Base-by-base conservation (phyloP, 2,888 invertebrate genomes). In the Rutpela maculata region DNA sequence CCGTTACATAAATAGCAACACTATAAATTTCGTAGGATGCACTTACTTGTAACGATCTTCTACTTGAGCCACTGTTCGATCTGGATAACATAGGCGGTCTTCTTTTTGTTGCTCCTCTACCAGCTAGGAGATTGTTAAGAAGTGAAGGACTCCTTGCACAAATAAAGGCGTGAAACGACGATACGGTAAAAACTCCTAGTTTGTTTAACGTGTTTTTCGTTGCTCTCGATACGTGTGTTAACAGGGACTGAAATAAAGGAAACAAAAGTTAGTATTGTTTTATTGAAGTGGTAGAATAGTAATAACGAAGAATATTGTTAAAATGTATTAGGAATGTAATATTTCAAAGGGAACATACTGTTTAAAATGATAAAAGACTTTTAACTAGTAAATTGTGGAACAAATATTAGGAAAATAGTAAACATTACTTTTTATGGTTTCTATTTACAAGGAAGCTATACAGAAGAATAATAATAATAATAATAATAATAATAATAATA, bases 121-220 rank as follows among this genome's bases (percentile, higher is more conserved):
- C 97, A 57, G 97, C 97, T 86, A 98, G 92, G 87, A 98, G 91
- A 91, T 98, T 98, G 92, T 97, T 97, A 83, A 98, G 93, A 86
- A 97, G 91, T 75, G 97, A 97, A 56, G 98, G 98, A 87, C 97
- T 97, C 82, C 99, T 94, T 77, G 98, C 98, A 90, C 98, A 98
- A 86, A 99, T 98, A 90, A 98, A 97, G 83, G 98, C 99, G 91
- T 99, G 98, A 92, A 99, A 98, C 83, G 98, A 98, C 76, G 98
- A 98, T 84, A 99, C 98, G 72, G 98, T 98, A 93, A 98, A 98
- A 86, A 98, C 98, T 79, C 98, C 98, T 87, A 99, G 92, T 89
- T 98, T 96, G 92, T 98, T 98, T 87, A 99, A 91, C 66, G 97
- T 97, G 87, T 95, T 95, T 92, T 99, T 99, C 84, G 98, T 98